phyloP scores from a whole-genome alignment of 2,113 vertebrate genomes.

The Zapus hudsonius region DNA sequence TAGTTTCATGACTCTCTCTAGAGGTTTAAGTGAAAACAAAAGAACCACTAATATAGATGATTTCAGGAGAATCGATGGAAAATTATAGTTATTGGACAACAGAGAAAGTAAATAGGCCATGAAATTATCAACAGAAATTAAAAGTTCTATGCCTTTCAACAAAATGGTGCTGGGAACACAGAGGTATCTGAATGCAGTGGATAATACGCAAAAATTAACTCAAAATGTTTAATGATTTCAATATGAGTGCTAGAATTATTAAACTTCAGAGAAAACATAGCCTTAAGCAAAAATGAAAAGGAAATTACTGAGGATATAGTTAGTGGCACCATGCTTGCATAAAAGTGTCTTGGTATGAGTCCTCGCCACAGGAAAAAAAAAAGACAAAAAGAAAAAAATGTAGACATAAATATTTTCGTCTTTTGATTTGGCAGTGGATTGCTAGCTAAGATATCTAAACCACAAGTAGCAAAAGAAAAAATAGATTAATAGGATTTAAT shows the following conservation, averaged over 20 bases:
- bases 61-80: constrained; percentile 24
- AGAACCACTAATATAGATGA: background rate
- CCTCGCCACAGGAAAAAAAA: too few relatives aligned
- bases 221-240: background rate
- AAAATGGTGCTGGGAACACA: background rate
- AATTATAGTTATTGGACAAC: background rate
- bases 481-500: background rate
- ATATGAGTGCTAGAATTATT: background rate
- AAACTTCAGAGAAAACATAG: background rate
- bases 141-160: background rate
- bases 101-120: background rate
- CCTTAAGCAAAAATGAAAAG: too few relatives aligned
- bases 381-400: background rate
- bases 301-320: background rate
- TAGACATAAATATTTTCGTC: background rate
- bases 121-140: constrained; percentile 7
- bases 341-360: background rate
- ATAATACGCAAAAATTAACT: background rate
- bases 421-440: background rate
- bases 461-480: background rate
- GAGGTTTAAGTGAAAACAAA: background rate
- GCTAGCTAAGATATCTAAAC: background rate
- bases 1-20: background rate
- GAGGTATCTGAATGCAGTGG: background rate
- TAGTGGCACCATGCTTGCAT: background rate